Percentiles rank a stretch among this genome's conserved stretches.
Evolutionary conservation across 2,797 vertebrate genomes (phyloP).

Genomic region (Phataginus tricuspis): DNA sequence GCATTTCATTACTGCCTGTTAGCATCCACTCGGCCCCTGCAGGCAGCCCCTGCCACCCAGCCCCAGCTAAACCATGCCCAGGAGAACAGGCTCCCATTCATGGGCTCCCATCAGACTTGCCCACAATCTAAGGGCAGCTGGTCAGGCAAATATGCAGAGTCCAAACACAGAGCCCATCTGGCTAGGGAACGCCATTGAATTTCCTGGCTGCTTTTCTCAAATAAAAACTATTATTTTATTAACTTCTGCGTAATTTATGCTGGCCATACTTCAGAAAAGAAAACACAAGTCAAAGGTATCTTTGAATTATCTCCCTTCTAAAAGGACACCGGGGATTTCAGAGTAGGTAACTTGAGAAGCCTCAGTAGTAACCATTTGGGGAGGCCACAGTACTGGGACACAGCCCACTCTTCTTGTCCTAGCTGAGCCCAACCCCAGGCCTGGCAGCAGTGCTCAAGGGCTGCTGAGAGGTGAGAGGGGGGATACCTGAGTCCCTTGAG

Average conservation of each 20-base stretch:
- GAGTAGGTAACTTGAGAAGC: not conserved
- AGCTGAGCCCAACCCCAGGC: not conserved
- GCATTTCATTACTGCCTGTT: constrained; percentile 37
- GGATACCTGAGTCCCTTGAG: not conserved
- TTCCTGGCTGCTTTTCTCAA: constrained; percentile 48
- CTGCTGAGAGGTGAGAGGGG: not conserved
- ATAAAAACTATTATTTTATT: not conserved
- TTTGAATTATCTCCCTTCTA: constrained; percentile 12
- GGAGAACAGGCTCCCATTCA: constrained; percentile 59
- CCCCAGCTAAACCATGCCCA: not conserved
- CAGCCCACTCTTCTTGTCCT: not conserved
- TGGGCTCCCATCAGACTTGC: not conserved
- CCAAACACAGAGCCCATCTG: constrained; percentile 21
- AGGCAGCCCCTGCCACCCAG: not conserved
- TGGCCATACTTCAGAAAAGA: constrained; percentile 8
- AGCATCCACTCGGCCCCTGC: not conserved
- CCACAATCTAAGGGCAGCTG: constrained; percentile 12
- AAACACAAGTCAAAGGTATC: constrained; percentile 13
- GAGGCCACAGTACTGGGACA: not conserved
- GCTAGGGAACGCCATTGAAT: constrained; percentile 40
- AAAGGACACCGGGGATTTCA: not conserved
- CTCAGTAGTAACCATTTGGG: not conserved
- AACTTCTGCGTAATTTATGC: not conserved
- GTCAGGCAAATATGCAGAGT: constrained; percentile 25
- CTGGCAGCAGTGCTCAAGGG: not conserved